A percentile compares a stretch with the other conserved stretches of the same genome.
These are phyloP conservation scores for Pherbina coryleti DNA, from an alignment of 2,888 invertebrate genomes.

Conservation along the genomic window DNA sequence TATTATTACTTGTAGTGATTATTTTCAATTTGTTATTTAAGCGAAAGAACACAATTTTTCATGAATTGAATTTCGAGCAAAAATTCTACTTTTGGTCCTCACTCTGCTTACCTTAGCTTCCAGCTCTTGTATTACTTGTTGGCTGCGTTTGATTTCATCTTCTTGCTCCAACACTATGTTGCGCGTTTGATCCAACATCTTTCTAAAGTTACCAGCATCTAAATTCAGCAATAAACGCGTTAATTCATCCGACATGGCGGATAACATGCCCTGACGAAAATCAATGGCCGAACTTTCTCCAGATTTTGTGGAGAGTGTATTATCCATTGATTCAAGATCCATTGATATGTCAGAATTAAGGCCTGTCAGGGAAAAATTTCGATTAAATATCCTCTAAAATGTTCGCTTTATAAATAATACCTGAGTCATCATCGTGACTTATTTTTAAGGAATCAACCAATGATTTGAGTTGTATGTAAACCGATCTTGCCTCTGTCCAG, in stretches of 20 bases:
- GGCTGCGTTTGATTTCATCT: constrained; percentile 84
- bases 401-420: constrained; percentile 61
- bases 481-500: constrained; percentile 77
- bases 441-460: constrained; percentile 81
- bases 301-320: constrained; percentile 64
- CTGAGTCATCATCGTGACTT: constrained; percentile 82
- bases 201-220: constrained; percentile 80
- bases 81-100: neutral
- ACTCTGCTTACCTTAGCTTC: constrained; percentile 78
- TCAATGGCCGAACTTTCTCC: constrained; percentile 68
- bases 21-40: too few species aligned
- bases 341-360: constrained; percentile 79
- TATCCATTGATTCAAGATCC: constrained; percentile 73
- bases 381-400: neutral
- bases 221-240: constrained; percentile 80
- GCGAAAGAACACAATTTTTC: too few species aligned
- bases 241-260: constrained; percentile 82
- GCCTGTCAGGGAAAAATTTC: constrained; percentile 66
- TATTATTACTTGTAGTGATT: too few species aligned
- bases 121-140: constrained; percentile 83
- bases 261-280: constrained; percentile 75
- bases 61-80: neutral
- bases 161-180: constrained; percentile 82
- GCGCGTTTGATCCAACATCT: constrained; percentile 82
- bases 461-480: constrained; percentile 80